A percentile compares a stretch with the other conserved stretches of the same genome.
Evolutionary conservation across 37 sponge, comb jelly and placozoan species (phyloP).

Genomic region (Bolinopsis microptera): DNA sequence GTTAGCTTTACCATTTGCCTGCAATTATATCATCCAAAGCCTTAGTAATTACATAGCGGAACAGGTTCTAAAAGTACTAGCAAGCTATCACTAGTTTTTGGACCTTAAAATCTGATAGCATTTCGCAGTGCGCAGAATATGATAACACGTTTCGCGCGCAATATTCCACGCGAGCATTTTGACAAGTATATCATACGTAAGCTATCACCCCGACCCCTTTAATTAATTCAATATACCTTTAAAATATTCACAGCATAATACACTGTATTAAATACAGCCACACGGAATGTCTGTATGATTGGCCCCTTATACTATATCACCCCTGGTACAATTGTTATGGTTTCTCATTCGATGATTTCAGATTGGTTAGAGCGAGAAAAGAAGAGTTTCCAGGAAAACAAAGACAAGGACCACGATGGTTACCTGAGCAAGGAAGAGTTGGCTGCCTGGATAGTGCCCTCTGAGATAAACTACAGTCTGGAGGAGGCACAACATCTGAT

Average conservation of each 20-base stretch:
- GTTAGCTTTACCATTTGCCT: neutral
- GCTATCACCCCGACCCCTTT: too few species aligned
- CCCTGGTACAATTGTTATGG: too few species aligned
- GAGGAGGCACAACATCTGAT: constrained; percentile 21
- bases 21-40: neutral
- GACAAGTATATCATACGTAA: too few species aligned
- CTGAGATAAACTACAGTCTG: constrained; percentile 11
- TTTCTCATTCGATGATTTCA: neutral
- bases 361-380: constrained; percentile 47
- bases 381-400: constrained; percentile 6
- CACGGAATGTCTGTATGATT: too few species aligned
- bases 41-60: too few species aligned
- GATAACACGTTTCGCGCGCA: neutral
- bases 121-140: neutral
- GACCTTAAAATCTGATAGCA: neutral
- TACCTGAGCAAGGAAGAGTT: constrained; percentile 18
- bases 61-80: neutral
- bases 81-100: neutral
- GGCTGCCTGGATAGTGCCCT: constrained; percentile 13
- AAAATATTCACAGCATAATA: too few species aligned
- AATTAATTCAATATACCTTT: too few species aligned
- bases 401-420: constrained; percentile 42
- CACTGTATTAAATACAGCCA: too few species aligned
- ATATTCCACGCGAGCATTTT: too few species aligned
- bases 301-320: too few species aligned